Conservation (phyloP, 2,888 invertebrate genomes). For the Sesia apiformis region DNA sequence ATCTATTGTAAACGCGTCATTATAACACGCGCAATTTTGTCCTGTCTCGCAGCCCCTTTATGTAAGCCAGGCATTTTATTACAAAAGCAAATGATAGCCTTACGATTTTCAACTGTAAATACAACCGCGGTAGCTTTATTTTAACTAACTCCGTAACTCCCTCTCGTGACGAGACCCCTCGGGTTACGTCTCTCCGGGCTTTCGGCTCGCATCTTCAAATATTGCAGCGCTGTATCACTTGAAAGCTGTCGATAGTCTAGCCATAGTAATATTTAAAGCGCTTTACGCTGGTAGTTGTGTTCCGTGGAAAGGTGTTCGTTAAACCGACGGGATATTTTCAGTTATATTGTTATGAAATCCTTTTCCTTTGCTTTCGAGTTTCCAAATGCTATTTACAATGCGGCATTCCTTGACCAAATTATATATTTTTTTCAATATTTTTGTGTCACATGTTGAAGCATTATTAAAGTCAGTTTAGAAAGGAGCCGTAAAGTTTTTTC, state of each 20-base stretch:
- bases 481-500: no score
- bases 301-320: no score
- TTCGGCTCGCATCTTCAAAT: conserved; percentile 31
- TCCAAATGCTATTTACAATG: no score
- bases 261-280: neutral
- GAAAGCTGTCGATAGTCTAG: neutral
- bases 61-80: conserved; percentile 53
- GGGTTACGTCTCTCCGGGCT: conserved; percentile 51
- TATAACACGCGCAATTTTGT: conserved; percentile 60
- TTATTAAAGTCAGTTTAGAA: no score
- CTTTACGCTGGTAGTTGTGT: no score
- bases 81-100: conserved; percentile 21
- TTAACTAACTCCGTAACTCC: neutral
- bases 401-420: no score
- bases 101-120: neutral
- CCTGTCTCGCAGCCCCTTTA: conserved; percentile 63
- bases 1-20: conserved; percentile 52
- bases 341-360: no score
- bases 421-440: no score
- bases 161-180: conserved; percentile 56
- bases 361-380: no score
- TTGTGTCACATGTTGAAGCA: no score
- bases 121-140: neutral
- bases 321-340: no score
- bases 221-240: conserved; percentile 28